Conservation (phyloP, 2,797 vertebrate genomes). For the Mergus octosetaceus region DNA sequence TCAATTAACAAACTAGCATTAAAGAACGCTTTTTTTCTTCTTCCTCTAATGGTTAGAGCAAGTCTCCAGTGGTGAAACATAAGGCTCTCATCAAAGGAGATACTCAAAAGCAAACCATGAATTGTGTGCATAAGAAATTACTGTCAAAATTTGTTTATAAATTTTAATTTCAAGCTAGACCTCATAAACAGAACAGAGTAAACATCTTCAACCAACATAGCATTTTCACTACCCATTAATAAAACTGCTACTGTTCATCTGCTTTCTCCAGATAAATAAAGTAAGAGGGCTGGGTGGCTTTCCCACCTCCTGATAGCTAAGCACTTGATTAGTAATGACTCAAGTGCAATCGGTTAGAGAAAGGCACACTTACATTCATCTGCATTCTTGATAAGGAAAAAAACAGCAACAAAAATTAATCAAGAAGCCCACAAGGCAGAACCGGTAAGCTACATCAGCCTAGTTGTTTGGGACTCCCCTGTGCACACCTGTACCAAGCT, state of each 20-base stretch:
- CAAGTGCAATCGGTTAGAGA: not conserved
- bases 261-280: not conserved
- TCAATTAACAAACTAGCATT: not conserved
- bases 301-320: not conserved
- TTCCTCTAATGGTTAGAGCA: not conserved
- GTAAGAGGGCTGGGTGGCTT: not conserved
- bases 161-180: not conserved
- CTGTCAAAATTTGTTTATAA: not conserved
- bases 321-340: not conserved
- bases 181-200: not conserved
- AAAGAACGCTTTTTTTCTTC: not conserved
- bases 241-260: not conserved
- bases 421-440: not conserved
- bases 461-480: not conserved
- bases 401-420: not conserved
- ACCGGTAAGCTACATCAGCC: not conserved
- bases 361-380: not conserved
- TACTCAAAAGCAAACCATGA: not conserved
- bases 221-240: not conserved
- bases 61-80: not conserved
- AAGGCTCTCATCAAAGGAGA: not conserved
- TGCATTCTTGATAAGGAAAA: not conserved
- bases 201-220: not conserved
- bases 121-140: not conserved
- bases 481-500: not conserved